A percentile compares a stretch with the other conserved stretches of the same genome.
phyloP scores from a whole-genome alignment of 1,140 invertebrate genomes.

The Drosophila trapezifrons region DNA sequence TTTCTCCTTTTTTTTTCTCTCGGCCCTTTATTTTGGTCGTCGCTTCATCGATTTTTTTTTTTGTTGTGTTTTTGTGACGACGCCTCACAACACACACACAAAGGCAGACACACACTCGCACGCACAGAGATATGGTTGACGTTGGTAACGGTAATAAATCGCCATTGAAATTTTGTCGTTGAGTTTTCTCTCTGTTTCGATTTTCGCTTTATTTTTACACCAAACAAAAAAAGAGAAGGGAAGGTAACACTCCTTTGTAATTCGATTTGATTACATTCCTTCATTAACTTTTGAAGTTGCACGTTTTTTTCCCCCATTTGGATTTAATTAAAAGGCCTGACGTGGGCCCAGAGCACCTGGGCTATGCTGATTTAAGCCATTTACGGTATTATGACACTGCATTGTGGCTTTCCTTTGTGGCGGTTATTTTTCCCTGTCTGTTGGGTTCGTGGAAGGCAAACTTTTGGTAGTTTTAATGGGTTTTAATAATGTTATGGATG shows the following conservation, averaged over 20 bases:
- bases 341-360: too few relatives aligned
- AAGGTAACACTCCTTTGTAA: not conserved
- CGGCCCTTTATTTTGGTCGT: constrained; percentile 74
- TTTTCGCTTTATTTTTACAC: constrained; percentile 8
- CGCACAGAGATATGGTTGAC: constrained; percentile 30
- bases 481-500: too few relatives aligned
- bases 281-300: not conserved
- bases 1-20: constrained; percentile 19
- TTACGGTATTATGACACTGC: too few relatives aligned
- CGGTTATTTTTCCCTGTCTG: too few relatives aligned
- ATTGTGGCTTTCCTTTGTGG: too few relatives aligned
- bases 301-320: not conserved
- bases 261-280: not conserved
- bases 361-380: too few relatives aligned
- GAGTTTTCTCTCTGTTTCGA: constrained; percentile 2
- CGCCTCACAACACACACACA: constrained; percentile 18
- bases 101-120: constrained; percentile 3
- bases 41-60: constrained; percentile 74
- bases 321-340: not conserved
- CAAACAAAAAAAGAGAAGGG: not conserved
- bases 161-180: constrained; percentile 67
- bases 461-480: too few relatives aligned
- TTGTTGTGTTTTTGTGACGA: constrained; percentile 33
- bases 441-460: too few relatives aligned
- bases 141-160: constrained; percentile 75